Conservation (phyloP, 2,797 vertebrate genomes). For the Tamandua tetradactyla region DNA sequence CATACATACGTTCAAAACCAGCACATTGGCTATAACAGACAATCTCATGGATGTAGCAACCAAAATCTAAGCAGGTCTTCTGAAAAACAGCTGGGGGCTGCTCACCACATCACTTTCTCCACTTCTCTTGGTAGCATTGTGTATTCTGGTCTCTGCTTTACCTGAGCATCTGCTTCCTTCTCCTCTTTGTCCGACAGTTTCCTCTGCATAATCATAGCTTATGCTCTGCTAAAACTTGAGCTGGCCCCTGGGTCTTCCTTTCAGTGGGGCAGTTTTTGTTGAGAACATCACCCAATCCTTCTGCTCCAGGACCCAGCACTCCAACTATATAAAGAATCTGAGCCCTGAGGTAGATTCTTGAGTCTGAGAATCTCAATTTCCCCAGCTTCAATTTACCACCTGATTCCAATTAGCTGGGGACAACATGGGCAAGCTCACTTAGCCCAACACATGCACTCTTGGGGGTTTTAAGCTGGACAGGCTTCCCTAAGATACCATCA, state of each 20-base stretch:
- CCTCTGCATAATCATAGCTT: neutral
- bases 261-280: neutral
- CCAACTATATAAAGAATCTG: neutral
- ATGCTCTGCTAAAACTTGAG: neutral
- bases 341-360: neutral
- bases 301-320: neutral
- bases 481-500: neutral
- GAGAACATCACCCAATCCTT: neutral
- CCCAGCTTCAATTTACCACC: neutral
- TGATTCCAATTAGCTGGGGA: neutral
- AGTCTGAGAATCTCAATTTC: neutral
- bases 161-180: neutral
- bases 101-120: neutral
- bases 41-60: neutral
- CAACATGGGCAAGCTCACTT: neutral
- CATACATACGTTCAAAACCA: too few species aligned
- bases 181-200: neutral
- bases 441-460: neutral
- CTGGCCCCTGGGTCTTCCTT: neutral
- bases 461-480: neutral
- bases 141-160: neutral
- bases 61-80: neutral
- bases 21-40: fast-evolving
- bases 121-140: neutral
- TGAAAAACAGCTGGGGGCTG: neutral